A percentile compares a stretch with the other conserved stretches of the same genome.
These are phyloP conservation scores for Gila orcuttii DNA, from an alignment of 2,113 vertebrate genomes.

Conservation along the genomic window DNA sequence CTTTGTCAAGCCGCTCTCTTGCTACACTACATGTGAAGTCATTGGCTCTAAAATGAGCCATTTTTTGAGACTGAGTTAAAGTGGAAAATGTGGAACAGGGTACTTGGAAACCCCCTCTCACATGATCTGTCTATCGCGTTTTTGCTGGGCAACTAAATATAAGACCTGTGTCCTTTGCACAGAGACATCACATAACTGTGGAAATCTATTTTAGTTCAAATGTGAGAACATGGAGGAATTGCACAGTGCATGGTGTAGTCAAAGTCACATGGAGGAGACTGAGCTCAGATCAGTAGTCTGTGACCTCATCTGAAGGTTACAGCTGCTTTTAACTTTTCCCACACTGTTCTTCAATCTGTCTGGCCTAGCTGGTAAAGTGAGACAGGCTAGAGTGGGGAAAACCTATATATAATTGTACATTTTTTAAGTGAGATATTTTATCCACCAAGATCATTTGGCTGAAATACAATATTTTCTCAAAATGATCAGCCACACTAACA, in stretches of 20 bases:
- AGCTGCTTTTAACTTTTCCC: background rate
- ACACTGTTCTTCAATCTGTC: background rate
- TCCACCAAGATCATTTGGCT: background rate
- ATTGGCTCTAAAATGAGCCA: background rate
- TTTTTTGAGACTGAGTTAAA: background rate
- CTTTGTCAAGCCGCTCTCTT: conserved; percentile 1
- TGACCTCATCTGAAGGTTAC: conserved; percentile 50
- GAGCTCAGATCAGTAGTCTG: background rate
- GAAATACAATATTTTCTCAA: conserved; percentile 7
- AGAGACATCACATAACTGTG: background rate
- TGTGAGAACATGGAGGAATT: background rate
- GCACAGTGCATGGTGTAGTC: background rate
- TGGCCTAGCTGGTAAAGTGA: background rate
- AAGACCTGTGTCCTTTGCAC: background rate
- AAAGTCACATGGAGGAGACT: background rate
- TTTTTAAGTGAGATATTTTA: conserved; percentile 10
- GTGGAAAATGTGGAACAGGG: background rate
- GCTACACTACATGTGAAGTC: conserved; percentile 14
- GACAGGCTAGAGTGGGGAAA: background rate
- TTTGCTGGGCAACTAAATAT: background rate
- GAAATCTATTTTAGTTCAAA: background rate
- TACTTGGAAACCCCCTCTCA: conserved; percentile 1
- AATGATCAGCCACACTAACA: background rate
- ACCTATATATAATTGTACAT: background rate
- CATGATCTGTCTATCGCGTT: background rate